These are phyloP conservation scores for Cerastis leucographa DNA, from an alignment of 2,888 invertebrate genomes.

Conservation along the genomic window DNA sequence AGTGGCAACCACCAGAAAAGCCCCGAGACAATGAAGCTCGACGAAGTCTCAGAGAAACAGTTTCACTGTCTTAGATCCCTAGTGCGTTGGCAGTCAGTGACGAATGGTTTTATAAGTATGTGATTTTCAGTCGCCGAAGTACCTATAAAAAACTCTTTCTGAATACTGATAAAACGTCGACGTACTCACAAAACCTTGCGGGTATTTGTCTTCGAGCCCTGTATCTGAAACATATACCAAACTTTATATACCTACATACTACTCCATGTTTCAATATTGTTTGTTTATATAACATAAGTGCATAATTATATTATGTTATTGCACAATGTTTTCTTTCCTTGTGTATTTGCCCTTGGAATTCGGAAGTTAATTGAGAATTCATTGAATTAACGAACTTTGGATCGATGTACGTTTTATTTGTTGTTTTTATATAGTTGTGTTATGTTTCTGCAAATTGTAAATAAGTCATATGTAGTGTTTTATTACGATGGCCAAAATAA, in stretches of 20 bases:
- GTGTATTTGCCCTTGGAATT: slow-evolving; percentile 25
- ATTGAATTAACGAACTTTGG: slow-evolving; percentile 45
- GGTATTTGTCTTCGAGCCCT: neutral
- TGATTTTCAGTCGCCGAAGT: neutral
- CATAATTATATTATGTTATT: neutral
- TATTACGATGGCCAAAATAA: neutral
- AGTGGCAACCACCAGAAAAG: no score
- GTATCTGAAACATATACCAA: neutral
- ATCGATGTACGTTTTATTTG: slow-evolving; percentile 36
- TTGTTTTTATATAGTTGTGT: slow-evolving; percentile 35
- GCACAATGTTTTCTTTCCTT: slow-evolving; percentile 27
- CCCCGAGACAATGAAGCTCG: no score
- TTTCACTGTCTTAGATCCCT: no score
- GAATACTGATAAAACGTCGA: neutral
- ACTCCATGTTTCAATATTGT: neutral
- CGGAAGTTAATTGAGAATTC: slow-evolving; percentile 47
- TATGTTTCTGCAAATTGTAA: slow-evolving; percentile 19
- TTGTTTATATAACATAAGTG: neutral
- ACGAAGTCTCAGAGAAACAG: no score
- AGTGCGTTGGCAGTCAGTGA: neutral
- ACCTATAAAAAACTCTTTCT: neutral
- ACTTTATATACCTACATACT: no score
- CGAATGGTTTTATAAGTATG: no score
- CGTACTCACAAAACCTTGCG: neutral
- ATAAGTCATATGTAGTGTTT: neutral